phyloP scores from a whole-genome alignment of 2,797 vertebrate species.

The Podarcis siculus region DNA sequence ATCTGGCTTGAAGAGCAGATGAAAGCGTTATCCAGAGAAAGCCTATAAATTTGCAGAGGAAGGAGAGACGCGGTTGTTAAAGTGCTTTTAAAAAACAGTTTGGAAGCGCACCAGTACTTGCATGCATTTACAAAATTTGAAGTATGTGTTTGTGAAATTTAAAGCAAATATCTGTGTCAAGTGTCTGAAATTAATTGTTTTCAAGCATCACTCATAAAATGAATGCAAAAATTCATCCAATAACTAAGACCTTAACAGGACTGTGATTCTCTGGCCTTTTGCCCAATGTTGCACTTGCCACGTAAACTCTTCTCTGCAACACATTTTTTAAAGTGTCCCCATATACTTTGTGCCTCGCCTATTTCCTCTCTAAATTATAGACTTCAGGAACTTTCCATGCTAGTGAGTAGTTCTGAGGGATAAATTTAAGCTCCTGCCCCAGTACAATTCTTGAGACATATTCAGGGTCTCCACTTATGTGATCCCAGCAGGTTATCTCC shows the following conservation, averaged over 20 bases:
- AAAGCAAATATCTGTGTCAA: background rate
- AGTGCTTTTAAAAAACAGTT: background rate
- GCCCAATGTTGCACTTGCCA: conserved; percentile 6
- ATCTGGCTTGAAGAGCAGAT: conserved; percentile 27
- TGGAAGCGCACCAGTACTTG: background rate
- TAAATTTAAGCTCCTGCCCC: background rate
- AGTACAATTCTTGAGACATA: background rate
- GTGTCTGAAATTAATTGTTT: background rate
- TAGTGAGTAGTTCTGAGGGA: background rate
- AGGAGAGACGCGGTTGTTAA: background rate
- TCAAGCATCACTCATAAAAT: background rate
- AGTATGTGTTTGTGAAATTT: background rate
- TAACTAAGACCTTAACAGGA: background rate
- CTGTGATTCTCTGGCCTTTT: background rate
- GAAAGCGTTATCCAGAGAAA: conserved; percentile 9
- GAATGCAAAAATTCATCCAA: background rate
- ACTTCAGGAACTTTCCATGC: background rate
- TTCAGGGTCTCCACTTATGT: background rate
- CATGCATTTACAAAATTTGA: background rate
- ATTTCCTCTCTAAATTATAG: conserved; percentile 7
- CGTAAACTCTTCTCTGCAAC: background rate
- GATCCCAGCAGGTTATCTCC: background rate
- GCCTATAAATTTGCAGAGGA: conserved; percentile 10
- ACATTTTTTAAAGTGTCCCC: background rate
- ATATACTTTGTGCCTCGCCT: background rate